phyloP scores from a whole-genome alignment of 2,113 vertebrate species.

The Ciconia maguari region DNA sequence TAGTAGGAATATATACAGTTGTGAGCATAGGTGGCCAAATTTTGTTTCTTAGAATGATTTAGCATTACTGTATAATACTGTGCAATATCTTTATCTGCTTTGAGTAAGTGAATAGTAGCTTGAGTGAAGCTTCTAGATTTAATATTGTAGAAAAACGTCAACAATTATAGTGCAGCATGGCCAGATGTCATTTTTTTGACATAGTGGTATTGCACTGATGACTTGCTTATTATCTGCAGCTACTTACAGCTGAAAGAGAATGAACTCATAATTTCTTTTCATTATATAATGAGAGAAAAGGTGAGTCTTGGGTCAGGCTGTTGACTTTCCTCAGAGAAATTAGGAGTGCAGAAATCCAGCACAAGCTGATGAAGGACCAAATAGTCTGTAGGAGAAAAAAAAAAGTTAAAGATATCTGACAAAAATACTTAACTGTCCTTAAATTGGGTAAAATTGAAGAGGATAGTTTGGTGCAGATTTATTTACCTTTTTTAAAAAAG shows the following conservation, averaged over 20 bases:
- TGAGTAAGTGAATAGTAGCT: not conserved
- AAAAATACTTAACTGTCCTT: not conserved
- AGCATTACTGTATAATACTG: not conserved
- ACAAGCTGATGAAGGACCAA: not conserved
- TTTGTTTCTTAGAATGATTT: not conserved
- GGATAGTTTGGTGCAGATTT: not conserved
- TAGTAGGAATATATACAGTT: not conserved
- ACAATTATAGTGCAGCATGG: not conserved
- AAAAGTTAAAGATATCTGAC: not conserved
- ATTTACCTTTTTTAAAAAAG: not conserved
- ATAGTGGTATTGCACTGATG: not conserved
- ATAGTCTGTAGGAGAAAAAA: not conserved
- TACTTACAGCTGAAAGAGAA: not conserved
- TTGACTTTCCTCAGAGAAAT: not conserved
- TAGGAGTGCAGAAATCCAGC: not conserved
- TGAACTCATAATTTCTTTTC: not conserved
- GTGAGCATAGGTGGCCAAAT: not conserved
- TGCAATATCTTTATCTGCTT: not conserved
- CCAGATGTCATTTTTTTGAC: not conserved
- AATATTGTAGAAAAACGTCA: not conserved
- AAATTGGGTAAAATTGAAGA: not conserved
- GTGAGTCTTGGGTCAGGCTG: not conserved
- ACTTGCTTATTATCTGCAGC: not conserved
- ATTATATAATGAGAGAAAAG: not conserved
- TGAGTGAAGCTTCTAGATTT: not conserved